Conservation (phyloP, 2,113 vertebrate species). For the Tupaia tana region DNA sequence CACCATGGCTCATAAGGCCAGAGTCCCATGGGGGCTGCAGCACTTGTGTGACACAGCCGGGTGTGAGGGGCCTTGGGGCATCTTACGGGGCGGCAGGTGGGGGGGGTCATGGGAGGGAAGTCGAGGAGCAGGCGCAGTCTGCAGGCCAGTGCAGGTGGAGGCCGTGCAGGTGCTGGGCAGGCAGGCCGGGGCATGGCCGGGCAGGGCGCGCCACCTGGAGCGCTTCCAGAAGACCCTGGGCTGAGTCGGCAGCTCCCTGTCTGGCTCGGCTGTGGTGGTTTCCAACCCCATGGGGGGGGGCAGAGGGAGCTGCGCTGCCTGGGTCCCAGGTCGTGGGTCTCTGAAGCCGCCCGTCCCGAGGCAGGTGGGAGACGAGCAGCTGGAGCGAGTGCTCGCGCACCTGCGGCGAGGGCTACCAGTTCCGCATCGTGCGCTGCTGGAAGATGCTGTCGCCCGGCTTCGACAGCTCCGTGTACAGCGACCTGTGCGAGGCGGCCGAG, state of each 20-base stretch:
- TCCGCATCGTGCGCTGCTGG: constrained; percentile 97
- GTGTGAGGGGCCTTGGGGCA: no score
- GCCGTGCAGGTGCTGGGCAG: accelerated
- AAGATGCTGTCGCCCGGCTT: constrained; percentile 98
- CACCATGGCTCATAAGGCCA: background rate
- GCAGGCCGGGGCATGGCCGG: accelerated
- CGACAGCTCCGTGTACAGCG: constrained; percentile 98
- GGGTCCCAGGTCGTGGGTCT: background rate
- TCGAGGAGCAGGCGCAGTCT: no score
- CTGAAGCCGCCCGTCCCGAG: constrained; percentile 7
- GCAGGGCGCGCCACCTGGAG: accelerated
- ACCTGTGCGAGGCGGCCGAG: constrained; percentile 94
- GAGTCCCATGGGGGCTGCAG: background rate
- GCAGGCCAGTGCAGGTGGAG: background rate
- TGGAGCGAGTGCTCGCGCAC: constrained; percentile 99
- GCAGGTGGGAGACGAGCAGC: constrained; percentile 98
- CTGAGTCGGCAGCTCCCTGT: background rate
- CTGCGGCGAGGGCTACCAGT: constrained; percentile 96
- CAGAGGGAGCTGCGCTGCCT: accelerated
- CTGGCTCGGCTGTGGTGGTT: background rate
- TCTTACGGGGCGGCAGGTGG: background rate
- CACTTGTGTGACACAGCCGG: background rate
- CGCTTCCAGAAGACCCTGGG: background rate
- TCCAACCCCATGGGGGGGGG: accelerated
- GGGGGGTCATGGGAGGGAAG: background rate